phyloP scores from a whole-genome alignment of 2,113 vertebrate genomes.

The Fregata magnificens region DNA sequence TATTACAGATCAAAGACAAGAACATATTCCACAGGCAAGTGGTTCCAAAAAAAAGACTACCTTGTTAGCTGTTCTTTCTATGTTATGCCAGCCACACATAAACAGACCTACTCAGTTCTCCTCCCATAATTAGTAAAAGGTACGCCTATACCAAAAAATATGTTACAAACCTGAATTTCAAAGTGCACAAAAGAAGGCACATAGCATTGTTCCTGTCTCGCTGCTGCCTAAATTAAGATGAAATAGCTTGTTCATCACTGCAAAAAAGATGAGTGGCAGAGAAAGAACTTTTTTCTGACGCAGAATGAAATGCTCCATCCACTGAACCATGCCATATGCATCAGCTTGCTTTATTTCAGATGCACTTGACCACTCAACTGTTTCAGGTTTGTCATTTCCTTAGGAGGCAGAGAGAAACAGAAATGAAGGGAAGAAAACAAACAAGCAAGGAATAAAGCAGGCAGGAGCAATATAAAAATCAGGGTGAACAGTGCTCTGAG shows the following conservation, averaged over 20 bases:
- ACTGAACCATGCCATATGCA: neutral
- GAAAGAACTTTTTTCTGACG: neutral
- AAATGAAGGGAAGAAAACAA: neutral
- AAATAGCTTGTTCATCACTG: neutral
- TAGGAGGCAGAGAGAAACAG: neutral
- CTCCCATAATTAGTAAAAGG: neutral
- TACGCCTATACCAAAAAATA: neutral
- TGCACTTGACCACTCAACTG: conserved; percentile 16
- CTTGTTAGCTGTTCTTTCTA: neutral
- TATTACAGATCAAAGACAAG: neutral
- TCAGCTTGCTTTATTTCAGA: conserved; percentile 25
- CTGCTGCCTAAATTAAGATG: neutral
- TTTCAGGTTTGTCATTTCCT: conserved; percentile 38
- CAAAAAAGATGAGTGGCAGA: neutral
- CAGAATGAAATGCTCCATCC: neutral
- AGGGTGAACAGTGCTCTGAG: neutral
- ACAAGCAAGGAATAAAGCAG: neutral
- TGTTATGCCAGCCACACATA: neutral
- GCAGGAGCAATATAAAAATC: neutral
- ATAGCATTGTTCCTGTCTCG: neutral
- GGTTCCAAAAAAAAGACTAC: neutral
- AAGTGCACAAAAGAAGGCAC: neutral
- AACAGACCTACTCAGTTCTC: neutral
- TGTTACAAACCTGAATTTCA: neutral
- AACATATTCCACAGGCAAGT: neutral